Evolutionary conservation across 2,113 vertebrate species (phyloP).

Genomic region (Cepphus grylle): DNA sequence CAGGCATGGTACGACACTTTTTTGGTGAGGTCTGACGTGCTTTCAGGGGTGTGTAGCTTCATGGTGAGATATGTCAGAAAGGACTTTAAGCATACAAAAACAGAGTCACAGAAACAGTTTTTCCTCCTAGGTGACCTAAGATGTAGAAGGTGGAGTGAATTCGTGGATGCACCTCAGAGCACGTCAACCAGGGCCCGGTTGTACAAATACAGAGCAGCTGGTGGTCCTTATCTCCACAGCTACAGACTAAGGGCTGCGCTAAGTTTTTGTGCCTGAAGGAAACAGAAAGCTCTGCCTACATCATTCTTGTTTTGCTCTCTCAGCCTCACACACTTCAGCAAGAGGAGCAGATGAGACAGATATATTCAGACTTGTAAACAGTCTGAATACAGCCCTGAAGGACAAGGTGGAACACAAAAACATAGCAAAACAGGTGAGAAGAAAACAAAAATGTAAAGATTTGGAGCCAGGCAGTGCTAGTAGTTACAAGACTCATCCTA

Average conservation of each 20-base stretch:
- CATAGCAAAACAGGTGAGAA: neutral
- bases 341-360: neutral
- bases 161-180: fast-evolving
- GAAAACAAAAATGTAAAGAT: neutral
- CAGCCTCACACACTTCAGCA: neutral
- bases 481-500: neutral
- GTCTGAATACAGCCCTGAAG: neutral
- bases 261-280: neutral
- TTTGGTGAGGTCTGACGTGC: neutral
- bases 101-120: neutral
- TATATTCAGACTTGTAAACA: neutral
- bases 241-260: neutral
- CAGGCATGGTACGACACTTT: fast-evolving
- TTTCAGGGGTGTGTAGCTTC: neutral
- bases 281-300: neutral
- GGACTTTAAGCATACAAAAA: neutral
- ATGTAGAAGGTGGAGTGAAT: neutral
- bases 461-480: neutral
- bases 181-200: fast-evolving
- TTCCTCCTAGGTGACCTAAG: neutral
- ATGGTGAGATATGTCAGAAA: neutral
- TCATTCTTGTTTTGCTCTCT: fast-evolving
- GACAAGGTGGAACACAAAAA: neutral
- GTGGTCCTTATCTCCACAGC: neutral
- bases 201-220: neutral